These are phyloP conservation scores for Podocnemis expansa DNA, from an alignment of 2,113 vertebrate genomes.

Conservation along the genomic window DNA sequence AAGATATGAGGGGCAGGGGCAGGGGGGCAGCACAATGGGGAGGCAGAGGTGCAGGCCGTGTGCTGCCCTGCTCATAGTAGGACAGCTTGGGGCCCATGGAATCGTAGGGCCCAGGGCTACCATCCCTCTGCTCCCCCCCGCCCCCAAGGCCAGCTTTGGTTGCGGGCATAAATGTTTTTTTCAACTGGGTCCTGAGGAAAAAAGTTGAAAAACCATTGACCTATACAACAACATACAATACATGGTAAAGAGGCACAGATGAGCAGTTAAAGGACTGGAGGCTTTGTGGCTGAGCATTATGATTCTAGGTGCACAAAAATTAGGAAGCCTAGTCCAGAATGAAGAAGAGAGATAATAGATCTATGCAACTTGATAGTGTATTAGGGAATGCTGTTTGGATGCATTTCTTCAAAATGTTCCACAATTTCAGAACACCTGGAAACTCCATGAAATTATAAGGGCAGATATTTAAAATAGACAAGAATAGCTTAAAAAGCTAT, in stretches of 20 bases:
- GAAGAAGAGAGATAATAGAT: not conserved
- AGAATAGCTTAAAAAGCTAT: slow-evolving; percentile 40
- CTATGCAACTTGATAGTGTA: not conserved
- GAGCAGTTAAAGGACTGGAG: not conserved
- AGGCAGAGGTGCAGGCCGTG: too few species aligned
- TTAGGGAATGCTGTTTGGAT: not conserved
- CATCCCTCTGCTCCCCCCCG: too few species aligned
- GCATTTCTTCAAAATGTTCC: not conserved
- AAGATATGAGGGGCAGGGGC: too few species aligned
- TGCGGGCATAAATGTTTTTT: too few species aligned
- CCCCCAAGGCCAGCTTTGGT: too few species aligned
- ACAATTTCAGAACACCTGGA: not conserved
- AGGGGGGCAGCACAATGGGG: too few species aligned
- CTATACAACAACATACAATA: not conserved
- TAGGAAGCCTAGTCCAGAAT: not conserved
- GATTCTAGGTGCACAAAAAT: rapidly evolving
- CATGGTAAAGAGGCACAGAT: not conserved
- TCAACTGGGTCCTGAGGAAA: too few species aligned
- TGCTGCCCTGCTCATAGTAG: too few species aligned
- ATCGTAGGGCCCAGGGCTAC: too few species aligned
- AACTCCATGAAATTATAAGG: slow-evolving; percentile 4
- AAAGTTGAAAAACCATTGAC: too few species aligned
- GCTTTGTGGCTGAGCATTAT: not conserved
- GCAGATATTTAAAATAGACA: slow-evolving; percentile 43
- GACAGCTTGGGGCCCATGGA: too few species aligned